phyloP scores from a whole-genome alignment of 2,113 vertebrate species.

The Sander lucioperca region DNA sequence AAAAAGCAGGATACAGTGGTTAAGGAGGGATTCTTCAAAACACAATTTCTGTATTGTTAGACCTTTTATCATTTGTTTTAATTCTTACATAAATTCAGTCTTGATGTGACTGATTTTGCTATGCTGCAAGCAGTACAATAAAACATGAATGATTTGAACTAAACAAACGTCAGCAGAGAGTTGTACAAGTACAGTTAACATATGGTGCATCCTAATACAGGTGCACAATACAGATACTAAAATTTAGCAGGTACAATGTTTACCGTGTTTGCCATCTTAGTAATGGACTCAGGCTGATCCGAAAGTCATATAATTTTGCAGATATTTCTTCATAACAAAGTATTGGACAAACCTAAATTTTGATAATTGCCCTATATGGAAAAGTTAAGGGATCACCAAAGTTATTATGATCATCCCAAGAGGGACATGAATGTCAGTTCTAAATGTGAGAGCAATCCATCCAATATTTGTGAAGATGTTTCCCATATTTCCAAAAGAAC shows the following conservation, averaged over 20 bases:
- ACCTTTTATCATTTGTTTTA: background rate
- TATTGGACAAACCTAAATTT: background rate
- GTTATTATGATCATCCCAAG: background rate
- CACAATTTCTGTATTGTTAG: background rate
- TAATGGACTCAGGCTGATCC: background rate
- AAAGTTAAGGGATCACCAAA: background rate
- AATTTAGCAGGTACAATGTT: background rate
- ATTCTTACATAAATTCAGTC: background rate
- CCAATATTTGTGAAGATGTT: background rate
- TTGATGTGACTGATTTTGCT: background rate
- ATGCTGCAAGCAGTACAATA: background rate
- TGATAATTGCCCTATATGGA: background rate
- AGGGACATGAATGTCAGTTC: background rate
- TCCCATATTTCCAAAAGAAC: background rate
- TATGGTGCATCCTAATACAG: background rate
- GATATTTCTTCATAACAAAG: background rate
- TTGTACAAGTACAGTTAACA: background rate
- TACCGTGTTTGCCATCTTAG: background rate
- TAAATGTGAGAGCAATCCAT: background rate
- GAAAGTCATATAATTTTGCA: background rate
- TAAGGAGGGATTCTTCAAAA: background rate
- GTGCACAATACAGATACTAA: background rate
- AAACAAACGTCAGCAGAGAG: too few species aligned
- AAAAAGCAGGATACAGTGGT: conserved; percentile 12
- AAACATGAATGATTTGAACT: background rate